Evolutionary conservation across 2,113 vertebrate species (phyloP), one percentile per base, ranked within the genome.

Genomic region (Choloepus hoffmanni): DNA sequence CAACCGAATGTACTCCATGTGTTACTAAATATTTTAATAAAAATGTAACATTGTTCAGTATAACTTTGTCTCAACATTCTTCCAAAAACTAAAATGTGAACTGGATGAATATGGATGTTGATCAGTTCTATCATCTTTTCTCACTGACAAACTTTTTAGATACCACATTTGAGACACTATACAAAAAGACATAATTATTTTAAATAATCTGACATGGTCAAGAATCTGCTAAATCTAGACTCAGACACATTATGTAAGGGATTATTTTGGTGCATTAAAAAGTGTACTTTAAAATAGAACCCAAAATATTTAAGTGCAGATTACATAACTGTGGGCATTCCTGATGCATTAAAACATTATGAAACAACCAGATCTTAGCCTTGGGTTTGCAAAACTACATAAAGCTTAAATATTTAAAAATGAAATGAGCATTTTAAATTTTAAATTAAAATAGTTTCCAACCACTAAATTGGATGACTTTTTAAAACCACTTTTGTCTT

Each of bases 21-120:
- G 30, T 24, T 87, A 84, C 1, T 48, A 43, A 84, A 21, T 10
- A 62, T 76, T 94, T 81, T 68, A 18, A 79, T 95, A 97, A 95
- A 96, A 84, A 91, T 93, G 19, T 45, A 60, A 73, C 19, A 48
- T n/a, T 81, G 78, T 96, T 62, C 70, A 76, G 40, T 0, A 26
- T 1, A 74, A 89, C 11, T 76, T 33, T 60, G 30, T 65, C 5
- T 85, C 28, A 63, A 33, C 65, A 84, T 88, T 97, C 95, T 96
- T 94, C 97, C 83, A 97, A 90, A 53, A 95, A 86, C 40, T 74
- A 53, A 94, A 97, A 92, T 97, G 94, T 50, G 63, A 96, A 88
- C 65, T 70, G 85, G 62, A 76, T 93, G 73, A 86, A 93, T 48
- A 91, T 19, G 26, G 58, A 96, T 82, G 21, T 58, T 92, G 84